Percentiles rank a stretch among this genome's conserved stretches.
Evolutionary conservation across 2,797 vertebrate genomes (phyloP).

Genomic region (Simalia tracyae): DNA sequence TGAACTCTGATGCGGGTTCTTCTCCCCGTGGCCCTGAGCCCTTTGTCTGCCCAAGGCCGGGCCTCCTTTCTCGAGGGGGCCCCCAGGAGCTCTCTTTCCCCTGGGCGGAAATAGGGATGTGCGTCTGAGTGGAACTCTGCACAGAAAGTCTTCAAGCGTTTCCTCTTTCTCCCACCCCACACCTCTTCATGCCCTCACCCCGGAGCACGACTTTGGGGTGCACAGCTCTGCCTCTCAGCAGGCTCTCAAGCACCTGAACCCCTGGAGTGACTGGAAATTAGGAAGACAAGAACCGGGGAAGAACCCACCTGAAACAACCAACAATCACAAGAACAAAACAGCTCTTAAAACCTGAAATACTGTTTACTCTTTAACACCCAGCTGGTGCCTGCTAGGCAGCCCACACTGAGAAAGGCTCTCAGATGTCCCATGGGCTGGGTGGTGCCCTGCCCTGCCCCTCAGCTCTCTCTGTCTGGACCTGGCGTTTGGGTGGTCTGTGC

Average conservation of each 20-base stretch:
- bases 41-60: too few species aligned
- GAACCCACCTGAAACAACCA: not conserved
- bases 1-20: too few species aligned
- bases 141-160: not conserved
- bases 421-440: not conserved
- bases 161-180: not conserved
- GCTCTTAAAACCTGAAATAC: not conserved
- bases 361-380: not conserved
- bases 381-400: not conserved
- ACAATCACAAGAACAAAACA: not conserved
- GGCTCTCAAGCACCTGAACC: not conserved
- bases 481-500: not conserved
- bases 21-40: too few species aligned
- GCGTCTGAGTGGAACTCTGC: not conserved
- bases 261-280: not conserved
- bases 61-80: too few species aligned
- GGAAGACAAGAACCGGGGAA: not conserved
- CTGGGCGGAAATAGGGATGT: not conserved
- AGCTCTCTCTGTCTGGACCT: not conserved
- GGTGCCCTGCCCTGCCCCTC: not conserved
- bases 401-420: not conserved
- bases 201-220: not conserved
- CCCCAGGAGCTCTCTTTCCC: not conserved
- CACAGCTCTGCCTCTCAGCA: not conserved
- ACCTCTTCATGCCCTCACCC: not conserved